Percentiles rank a stretch among this genome's conserved stretches.
These are phyloP conservation scores for Eunapius fragilis DNA, from an alignment of 37 sponge, comb jelly and placozoan species.

Conservation along the genomic window DNA sequence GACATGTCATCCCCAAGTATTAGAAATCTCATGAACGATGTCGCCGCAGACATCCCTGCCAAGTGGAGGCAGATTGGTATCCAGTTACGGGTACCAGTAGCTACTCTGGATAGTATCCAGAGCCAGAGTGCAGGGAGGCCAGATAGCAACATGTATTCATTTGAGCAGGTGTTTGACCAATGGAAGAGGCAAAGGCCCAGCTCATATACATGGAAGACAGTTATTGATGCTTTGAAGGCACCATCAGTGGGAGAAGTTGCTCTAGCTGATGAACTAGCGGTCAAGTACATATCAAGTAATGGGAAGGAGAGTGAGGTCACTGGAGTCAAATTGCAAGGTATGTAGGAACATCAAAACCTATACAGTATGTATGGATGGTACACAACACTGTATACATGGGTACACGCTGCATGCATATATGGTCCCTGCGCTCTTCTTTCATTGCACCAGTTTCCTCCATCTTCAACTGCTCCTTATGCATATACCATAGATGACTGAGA, in stretches of 20 bases:
- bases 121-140: neutral
- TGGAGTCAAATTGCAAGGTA: too few relatives aligned
- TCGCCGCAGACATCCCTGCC: neutral
- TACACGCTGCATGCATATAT: too few relatives aligned
- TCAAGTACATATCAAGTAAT: neutral
- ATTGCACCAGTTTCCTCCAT: too few relatives aligned
- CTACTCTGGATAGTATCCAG: neutral
- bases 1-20: neutral
- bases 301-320: too few relatives aligned
- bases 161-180: slow-evolving; percentile 7
- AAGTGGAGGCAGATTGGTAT: neutral
- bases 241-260: slow-evolving; percentile 15
- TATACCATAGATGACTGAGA: too few relatives aligned
- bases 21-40: neutral
- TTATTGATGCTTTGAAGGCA: slow-evolving; percentile 14
- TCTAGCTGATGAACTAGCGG: slow-evolving; percentile 7
- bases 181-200: neutral
- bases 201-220: slow-evolving; percentile 16
- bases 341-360: too few relatives aligned
- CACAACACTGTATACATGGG: too few relatives aligned
- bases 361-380: too few relatives aligned
- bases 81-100: neutral
- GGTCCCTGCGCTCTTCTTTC: too few relatives aligned
- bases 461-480: too few relatives aligned
- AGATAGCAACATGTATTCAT: neutral